These are phyloP conservation scores for Lacerta agilis DNA, from an alignment of 2,797 vertebrate genomes.

Conservation along the genomic window DNA sequence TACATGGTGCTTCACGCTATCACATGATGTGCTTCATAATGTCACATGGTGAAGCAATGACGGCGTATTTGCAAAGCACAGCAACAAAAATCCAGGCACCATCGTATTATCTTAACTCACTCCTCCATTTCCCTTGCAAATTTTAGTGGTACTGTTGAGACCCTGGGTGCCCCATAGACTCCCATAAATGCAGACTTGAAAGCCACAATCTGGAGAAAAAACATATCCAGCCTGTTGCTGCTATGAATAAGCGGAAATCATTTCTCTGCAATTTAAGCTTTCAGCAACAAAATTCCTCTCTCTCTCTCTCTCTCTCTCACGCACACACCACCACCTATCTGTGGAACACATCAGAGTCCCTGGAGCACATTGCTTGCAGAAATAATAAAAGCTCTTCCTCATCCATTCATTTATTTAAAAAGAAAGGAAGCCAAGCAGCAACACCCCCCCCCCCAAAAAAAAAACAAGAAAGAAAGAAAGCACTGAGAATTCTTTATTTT, in stretches of 20 bases:
- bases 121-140: constrained; percentile 46
- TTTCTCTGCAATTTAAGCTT: constrained; percentile 54
- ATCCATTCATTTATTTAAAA: constrained; percentile 42
- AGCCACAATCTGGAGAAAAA: constrained; percentile 6
- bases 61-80: neutral
- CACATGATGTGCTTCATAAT: no score
- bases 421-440: constrained; percentile 59
- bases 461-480: constrained; percentile 32
- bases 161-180: constrained; percentile 34
- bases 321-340: constrained; percentile 50
- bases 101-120: constrained; percentile 34
- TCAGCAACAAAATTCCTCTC: constrained; percentile 17
- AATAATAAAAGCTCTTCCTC: constrained; percentile 57
- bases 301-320: neutral
- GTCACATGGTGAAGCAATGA: no score
- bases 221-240: constrained; percentile 30
- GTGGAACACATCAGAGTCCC: constrained; percentile 71
- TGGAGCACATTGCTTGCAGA: constrained; percentile 72
- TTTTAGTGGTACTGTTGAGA: constrained; percentile 21
- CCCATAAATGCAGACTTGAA: constrained; percentile 53
- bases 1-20: no score
- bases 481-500: constrained; percentile 29
- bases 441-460: neutral
- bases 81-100: constrained; percentile 20
- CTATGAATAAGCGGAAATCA: constrained; percentile 55